Conservation (phyloP, 2,797 vertebrate species). For the Micropoecilia bifurca region DNA sequence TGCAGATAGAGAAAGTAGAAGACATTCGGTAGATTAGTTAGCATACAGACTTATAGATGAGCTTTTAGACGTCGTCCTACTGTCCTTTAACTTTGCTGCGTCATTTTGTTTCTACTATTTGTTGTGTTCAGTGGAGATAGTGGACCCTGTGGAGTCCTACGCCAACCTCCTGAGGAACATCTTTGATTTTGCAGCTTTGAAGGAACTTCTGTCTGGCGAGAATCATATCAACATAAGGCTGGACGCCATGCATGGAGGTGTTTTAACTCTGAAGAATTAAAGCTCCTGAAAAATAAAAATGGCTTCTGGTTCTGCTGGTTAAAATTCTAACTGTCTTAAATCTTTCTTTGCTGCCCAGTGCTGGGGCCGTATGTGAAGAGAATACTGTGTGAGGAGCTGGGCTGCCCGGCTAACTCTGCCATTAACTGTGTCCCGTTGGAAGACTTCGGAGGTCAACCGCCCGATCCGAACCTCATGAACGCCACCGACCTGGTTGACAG, state of each 20-base stretch:
- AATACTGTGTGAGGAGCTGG: slow-evolving; percentile 95
- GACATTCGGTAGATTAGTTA: background rate
- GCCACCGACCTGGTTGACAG: slow-evolving; percentile 91
- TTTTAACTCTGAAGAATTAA: background rate
- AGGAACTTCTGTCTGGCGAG: slow-evolving; percentile 91
- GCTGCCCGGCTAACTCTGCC: slow-evolving; percentile 92
- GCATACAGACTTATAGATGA: background rate
- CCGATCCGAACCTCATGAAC: slow-evolving; percentile 91
- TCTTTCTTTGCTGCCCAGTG: slow-evolving; percentile 70
- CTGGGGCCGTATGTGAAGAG: slow-evolving; percentile 92
- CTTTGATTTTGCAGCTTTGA: slow-evolving; percentile 93
- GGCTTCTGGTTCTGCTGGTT: background rate
- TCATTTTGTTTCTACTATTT: slow-evolving; percentile 4
- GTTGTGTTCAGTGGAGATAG: slow-evolving; percentile 89
- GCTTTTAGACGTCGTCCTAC: background rate
- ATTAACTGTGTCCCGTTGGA: slow-evolving; percentile 92
- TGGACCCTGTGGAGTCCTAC: slow-evolving; percentile 95
- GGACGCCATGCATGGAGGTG: slow-evolving; percentile 97
- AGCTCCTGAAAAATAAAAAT: background rate
- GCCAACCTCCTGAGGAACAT: slow-evolving; percentile 93
- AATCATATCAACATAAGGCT: slow-evolving; percentile 91
- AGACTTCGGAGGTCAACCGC: slow-evolving; percentile 92
- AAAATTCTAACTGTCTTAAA: background rate
- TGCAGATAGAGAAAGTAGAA: background rate
- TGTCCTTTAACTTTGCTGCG: background rate